Evolutionary conservation across 2,113 vertebrate species (phyloP), one percentile per base, ranked within the genome.

Genomic region (Poeciliopsis turrubarensis): DNA sequence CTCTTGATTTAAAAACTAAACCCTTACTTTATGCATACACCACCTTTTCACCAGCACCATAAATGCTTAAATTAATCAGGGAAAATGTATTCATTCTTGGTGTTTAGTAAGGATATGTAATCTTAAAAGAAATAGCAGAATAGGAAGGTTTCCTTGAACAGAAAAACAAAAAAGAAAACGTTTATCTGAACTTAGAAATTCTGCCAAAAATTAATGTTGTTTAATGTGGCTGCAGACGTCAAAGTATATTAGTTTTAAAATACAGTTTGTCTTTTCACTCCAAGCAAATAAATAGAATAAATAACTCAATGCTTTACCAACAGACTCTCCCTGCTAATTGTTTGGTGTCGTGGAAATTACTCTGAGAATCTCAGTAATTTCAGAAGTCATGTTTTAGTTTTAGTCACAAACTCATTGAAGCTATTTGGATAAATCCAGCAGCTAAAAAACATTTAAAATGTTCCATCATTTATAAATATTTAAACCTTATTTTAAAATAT

Each of bases 261-360:
- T 37, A 54, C 73, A 77, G 78, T 78, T 85, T 73, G 73, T 78
- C 44, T 78, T 67, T 63, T 72, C 41, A 61, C 69, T 73, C 65
- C 69, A 75, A 87, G 78, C 78, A 74, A 83, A 88, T 87, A 76
- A 82, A 78, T 88, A 78, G 68, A 37, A 72, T 29, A 81, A 87
- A 91, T 78, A 83, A 73, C 85, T 87, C 81, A 77, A 81, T 85
- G 73, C 63, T 61, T 65, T 73, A 75, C 70, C 60, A 25, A 77
- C 67, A 79, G 51, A n/a, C 25, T 6, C 51, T 57, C 44, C 14
- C n/a, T 37, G 17, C 22, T 37, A 79, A 65, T 77, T 60, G 61
- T 75, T 75, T 65, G 44, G 60, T 60, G 61, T 69, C 17, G 61
- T 77, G 1, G 2, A 77, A 86, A 87, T 73, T 68, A 39, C 44